Percentiles rank a stretch among this genome's conserved stretches.
phyloP scores from a whole-genome alignment of 1,140 invertebrate genomes.

The Zaprionus tsacasi region DNA sequence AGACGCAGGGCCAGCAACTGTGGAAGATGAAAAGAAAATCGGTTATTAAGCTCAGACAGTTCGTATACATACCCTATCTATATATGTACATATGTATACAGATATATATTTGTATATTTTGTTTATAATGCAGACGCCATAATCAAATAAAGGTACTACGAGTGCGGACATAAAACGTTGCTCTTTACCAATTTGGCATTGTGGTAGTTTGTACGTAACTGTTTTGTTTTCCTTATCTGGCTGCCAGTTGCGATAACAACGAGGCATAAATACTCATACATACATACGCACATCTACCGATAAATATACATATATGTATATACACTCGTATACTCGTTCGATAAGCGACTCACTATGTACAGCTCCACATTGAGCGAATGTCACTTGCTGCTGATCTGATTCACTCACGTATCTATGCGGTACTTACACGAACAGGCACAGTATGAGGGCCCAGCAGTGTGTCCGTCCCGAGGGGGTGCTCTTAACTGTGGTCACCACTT shows the following conservation, averaged over 20 bases:
- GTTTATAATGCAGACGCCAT: neutral
- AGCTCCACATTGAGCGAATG: constrained; percentile 18
- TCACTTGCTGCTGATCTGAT: constrained; percentile 4
- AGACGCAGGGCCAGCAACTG: constrained; percentile 84
- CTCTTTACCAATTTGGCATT: constrained; percentile 10
- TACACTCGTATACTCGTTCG: neutral
- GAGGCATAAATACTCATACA: constrained; percentile 1
- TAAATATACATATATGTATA: neutral
- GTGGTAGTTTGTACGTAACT: constrained; percentile 14
- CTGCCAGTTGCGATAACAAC: constrained; percentile 67
- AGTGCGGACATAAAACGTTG: constrained; percentile 1
- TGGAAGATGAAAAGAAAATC: constrained; percentile 2
- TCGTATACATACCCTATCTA: too few species aligned
- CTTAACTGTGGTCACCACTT: constrained; percentile 85
- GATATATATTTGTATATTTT: neutral
- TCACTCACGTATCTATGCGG: neutral
- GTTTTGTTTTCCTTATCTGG: constrained; percentile 50
- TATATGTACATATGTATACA: neutral
- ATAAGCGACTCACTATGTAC: constrained; percentile 24
- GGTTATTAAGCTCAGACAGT: neutral
- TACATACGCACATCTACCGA: neutral
- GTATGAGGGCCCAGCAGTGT: constrained; percentile 86
- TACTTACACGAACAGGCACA: constrained; percentile 86
- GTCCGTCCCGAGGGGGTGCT: constrained; percentile 86
- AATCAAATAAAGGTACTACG: neutral